Evolutionary conservation across 2,888 invertebrate species (phyloP).

Genomic region (Colostygia pectinataria): DNA sequence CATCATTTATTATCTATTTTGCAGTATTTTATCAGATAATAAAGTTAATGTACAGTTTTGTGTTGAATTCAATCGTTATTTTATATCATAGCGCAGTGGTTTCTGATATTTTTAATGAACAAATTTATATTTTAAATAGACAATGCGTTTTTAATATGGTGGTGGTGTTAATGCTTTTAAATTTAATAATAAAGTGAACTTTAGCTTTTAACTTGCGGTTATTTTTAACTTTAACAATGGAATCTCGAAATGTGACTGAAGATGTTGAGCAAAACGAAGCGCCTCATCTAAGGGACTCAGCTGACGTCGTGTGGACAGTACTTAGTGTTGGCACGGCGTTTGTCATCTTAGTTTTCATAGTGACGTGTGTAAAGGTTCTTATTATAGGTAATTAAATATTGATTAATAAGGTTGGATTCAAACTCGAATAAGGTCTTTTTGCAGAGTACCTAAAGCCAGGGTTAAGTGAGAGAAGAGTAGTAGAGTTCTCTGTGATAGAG

Average conservation of each 20-base stretch:
- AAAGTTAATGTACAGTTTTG: not conserved
- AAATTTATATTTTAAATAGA: too few relatives aligned
- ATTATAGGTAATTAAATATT: conserved; percentile 40
- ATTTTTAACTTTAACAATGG: conserved; percentile 30
- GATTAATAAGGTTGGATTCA: too few relatives aligned
- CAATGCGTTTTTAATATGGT: too few relatives aligned
- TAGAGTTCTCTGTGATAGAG: too few relatives aligned
- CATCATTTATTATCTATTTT: conserved; percentile 20
- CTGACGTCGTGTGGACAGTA: conserved; percentile 37
- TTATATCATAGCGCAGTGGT: not conserved
- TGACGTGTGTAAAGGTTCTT: conserved; percentile 44
- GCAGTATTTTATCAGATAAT: conserved; percentile 20
- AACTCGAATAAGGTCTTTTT: too few relatives aligned
- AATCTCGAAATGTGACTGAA: conserved; percentile 34
- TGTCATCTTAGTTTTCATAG: conserved; percentile 41
- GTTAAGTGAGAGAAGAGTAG: too few relatives aligned
- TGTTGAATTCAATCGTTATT: not conserved
- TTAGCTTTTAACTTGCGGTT: not conserved
- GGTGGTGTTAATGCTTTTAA: too few relatives aligned
- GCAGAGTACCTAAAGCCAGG: too few relatives aligned
- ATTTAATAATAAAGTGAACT: not conserved
- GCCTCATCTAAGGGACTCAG: not conserved
- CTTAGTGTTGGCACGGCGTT: conserved; percentile 34
- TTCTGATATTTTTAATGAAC: not conserved
- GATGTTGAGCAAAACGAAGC: not conserved